phyloP scores from a whole-genome alignment of 2,797 vertebrate genomes.

The Cottoperca gobio region DNA sequence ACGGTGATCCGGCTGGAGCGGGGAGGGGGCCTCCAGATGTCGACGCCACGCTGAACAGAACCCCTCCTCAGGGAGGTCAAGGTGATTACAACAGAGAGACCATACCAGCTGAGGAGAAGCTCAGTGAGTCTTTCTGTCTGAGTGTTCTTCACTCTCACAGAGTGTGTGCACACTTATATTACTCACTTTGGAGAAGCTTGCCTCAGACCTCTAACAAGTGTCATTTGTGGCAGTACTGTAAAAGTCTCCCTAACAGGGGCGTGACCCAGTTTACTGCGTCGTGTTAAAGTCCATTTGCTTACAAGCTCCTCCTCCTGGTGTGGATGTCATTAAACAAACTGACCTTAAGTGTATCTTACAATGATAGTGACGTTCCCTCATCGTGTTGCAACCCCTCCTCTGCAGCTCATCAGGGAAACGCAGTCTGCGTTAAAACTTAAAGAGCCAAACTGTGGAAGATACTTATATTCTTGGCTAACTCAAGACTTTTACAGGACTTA shows the following conservation, averaged over 20 bases:
- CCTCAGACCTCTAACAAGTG: not conserved
- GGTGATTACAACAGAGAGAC: not conserved
- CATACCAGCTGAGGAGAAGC: rapidly evolving
- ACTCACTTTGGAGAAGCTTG: not conserved
- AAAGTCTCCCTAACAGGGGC: no score
- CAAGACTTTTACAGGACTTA: no score
- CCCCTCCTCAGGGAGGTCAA: not conserved
- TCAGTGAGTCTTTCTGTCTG: conserved; percentile 16
- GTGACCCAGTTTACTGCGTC: no score
- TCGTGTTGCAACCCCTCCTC: not conserved
- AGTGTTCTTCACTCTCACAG: not conserved
- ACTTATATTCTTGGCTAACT: no score
- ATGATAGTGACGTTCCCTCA: not conserved
- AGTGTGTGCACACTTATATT: not conserved
- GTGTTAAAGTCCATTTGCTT: no score
- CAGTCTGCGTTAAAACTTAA: no score
- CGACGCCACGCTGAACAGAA: rapidly evolving
- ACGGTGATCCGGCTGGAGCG: conserved; percentile 20
- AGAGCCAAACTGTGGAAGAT: no score
- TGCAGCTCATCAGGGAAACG: not conserved
- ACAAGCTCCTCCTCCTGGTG: not conserved
- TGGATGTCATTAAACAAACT: not conserved
- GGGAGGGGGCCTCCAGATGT: not conserved
- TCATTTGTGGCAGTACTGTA: not conserved
- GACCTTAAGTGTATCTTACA: not conserved